Evolutionary conservation across 2,888 invertebrate species (phyloP), one percentile per base, ranked within the genome.

Genomic region (Troglohyphantes excavatus): DNA sequence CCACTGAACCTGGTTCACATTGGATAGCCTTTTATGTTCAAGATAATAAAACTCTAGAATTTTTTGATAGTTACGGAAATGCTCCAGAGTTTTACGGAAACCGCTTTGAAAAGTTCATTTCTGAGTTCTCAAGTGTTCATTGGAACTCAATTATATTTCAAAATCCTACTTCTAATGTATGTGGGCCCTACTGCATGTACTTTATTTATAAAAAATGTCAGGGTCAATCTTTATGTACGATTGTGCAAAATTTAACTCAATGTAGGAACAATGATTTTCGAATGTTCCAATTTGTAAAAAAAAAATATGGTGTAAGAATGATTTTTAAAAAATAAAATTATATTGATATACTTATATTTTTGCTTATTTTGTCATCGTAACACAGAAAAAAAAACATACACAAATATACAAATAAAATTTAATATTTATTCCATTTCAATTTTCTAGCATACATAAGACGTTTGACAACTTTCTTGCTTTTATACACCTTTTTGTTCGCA

Each of bases 31-130:
- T 90, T 3, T 91, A 63, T 46, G 5, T 63, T 2, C 11, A 61
- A 53, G 23, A 79, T 53, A 43, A 73, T n/a, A 43, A 81, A 1
- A n/a, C 29, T 21, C 53, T 26, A 11, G 81, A 85, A 17, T 86
- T 88, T 13, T 89, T 91, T 21, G 63, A 90, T 39, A 82, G 70
- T 17, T 91, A 78, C n/a, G 90, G 82, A 21, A 21, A 79, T 3
- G 79, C 89, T 7, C 81, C 89, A 0, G 23, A 46, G 23, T 21
- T 19, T 19, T 87, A 79, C 53, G 65, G 65, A 0, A 2, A 65
- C 9, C 11, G n/a, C 5, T 70, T 87, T 27, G 19, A 5, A 2
- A 27, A 21, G 2, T 81, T 73, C 29, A 26, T 53, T 6, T 72
- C 6, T 9, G n/a, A 59, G 2, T 72, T 17, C 63, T 13, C 23